Evolutionary conservation across 2,797 vertebrate genomes (phyloP), one percentile per base, ranked within the genome.

Genomic region (Eulemur mongoz): DNA sequence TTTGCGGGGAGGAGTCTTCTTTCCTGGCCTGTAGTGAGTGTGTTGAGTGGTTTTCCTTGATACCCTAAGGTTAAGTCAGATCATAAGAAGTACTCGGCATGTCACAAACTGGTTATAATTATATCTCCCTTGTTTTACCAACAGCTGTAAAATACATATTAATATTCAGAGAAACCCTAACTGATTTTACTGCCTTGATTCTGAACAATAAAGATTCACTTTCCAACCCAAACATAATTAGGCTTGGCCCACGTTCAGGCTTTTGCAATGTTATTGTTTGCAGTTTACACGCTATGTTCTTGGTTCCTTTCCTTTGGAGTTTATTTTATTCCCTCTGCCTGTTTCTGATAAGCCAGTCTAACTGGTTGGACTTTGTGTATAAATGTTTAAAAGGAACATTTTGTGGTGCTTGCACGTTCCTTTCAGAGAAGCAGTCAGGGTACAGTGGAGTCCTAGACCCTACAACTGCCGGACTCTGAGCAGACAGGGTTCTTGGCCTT

Each of bases 301-400:
- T 97, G 98, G 97, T 97, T 98, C 98, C 97, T 98, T 98, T 98
- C 98, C 98, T 98, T 98, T 97, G 98, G 98, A 98, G 99, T 99
- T 99, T 99, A 98, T 99, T 99, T 99, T 99, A 98, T 98, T 87
- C 91, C 96, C 48, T 96, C 97, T 72, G 98, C 98, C 95, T 97
- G 97, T 97, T 98, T 98, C 96, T 81, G 96, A 98, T 98, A 98
- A 99, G 98, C 98, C 97, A 93, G 98, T 98, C 97, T 57, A 98
- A 98, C 99, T 98, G 98, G 99, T 99, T 98, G 98, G 98, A 91
- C 98, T 97, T 98, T 96, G 98, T 97, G 97, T 98, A 98, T 99
- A 98, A 97, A 95, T 63, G 0, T 65, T 89, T 97, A 96, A 92
- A 97, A 97, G 97, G 97, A 97, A 93, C 83, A 95, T 91, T 97